Base-by-base conservation (phyloP, 2,797 vertebrate species). In the Enteromius trimaculatus region DNA sequence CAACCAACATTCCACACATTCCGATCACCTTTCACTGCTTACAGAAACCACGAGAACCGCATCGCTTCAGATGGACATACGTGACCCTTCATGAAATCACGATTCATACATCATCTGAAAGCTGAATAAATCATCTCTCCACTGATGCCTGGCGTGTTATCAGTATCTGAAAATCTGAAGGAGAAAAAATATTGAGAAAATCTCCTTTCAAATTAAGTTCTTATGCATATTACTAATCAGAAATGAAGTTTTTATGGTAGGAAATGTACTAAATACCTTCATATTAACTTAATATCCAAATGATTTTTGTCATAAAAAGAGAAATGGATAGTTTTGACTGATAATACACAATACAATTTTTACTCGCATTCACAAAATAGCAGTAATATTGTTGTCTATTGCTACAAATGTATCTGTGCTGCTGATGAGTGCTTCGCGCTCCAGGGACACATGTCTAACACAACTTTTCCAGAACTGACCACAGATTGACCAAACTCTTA, bases 381-480 rank as follows among this genome's bases (percentile, higher is more conserved):
- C 37, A 37, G 0, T 37, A 7, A 37, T 7, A 55, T 11, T 58
- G 53, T 58, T 23, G 21, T 1, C 0, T 55, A 55, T 55, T 55
- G 0, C 53, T 58, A 55, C 53, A 55, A 1, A 55, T 55, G 3
- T 11, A 10, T 1, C 53, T 11, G 21, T 11, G 21, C 8, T 10
- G 3, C 21, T 11, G 7, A 53, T 9, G 19, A 53, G 17, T 53
- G 51, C 19, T 8, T 2, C 17, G 51, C 9, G 53, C 53, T 55
- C 0, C 53, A 55, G 1, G 0, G 1, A 0, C 8, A 4, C 8
- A 23, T 4, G 13, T 23, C 23, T 23, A 11, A 11, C n/a, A 13
- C 5, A 23, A 68, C 34, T n/a, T 13, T 39, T 68, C 19, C 37
- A 23, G 21, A 42, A 14, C n/a, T 39, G 0, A 31, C 6, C 60